Evolutionary conservation across 1,140 invertebrate genomes (phyloP), one percentile per base, ranked within the genome.

Genomic region (Plectrocnemia conspersa): DNA sequence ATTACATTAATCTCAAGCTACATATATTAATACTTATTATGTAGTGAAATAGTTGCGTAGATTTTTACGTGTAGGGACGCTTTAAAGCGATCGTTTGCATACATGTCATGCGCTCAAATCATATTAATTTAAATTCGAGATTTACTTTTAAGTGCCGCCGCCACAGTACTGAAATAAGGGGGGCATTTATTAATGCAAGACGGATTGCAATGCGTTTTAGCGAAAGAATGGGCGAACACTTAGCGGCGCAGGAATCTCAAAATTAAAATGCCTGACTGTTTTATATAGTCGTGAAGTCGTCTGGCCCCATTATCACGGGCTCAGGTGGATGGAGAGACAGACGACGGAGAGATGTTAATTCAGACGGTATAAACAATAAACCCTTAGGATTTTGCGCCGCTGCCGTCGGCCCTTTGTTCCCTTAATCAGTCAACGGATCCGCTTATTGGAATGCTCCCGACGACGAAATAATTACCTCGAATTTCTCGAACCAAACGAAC

Each of bases 331-430:
- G 23, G 2, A 32, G 13, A 3, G 5, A 9, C n/a, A 3, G 15
- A 9, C 40, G 46, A 35, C 42, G 42, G 7, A 27, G 46, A 48
- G 46, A 48, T 48, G 46, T 48, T 48, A 48, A 48, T 48, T 48
- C 46, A 24, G 22, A 35, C 15, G n/a, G 13, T 22, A 22, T 36
- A 36, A 48, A 48, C 46, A 48, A 48, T 48, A 24, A 35, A 24
- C 46, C 44, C 42, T 45, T 9, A 5, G 44, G 44, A 47, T 47
- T 47, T 24, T 27, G 18, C 33, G 33, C 33, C 33, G 44, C 44
- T 29, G 46, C 36, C 46, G 46, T 13, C 15, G 2, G 2, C n/a
- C 46, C 29, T 27, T 48, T 48, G 46, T 48, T 47, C 22, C 44
- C 44, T 47, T 29, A 47, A 47, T 47, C 44, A 47, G 24, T 38